Conservation (phyloP, 1,140 invertebrate genomes). For the Lanistes nyassanus region DNA sequence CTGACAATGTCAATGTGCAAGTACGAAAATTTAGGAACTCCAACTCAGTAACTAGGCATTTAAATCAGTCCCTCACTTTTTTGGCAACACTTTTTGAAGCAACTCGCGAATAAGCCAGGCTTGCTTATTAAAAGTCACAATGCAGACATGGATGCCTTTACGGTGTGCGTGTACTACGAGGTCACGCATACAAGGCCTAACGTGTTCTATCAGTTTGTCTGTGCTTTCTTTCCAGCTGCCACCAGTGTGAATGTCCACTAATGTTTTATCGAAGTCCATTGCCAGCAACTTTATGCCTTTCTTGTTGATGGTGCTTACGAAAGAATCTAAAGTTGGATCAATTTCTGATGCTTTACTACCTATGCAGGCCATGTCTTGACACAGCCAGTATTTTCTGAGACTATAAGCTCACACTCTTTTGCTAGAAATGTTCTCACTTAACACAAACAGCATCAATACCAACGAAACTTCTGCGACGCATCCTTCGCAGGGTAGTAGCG, state of each 20-base stretch:
- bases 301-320: conserved; percentile 41
- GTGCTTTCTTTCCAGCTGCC: conserved; percentile 59
- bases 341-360: conserved; percentile 24
- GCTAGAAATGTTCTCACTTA: neutral
- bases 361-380: neutral
- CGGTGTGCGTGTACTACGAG: conserved; percentile 53
- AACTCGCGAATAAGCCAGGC: conserved; percentile 61
- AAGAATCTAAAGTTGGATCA: conserved; percentile 32
- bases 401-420: too few relatives aligned
- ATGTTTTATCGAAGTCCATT: conserved; percentile 64
- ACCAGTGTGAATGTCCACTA: conserved; percentile 62
- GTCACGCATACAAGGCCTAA: conserved; percentile 61
- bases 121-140: conserved; percentile 63
- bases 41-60: neutral
- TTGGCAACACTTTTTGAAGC: conserved; percentile 50
- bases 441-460: conserved; percentile 9
- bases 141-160: conserved; percentile 54
- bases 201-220: conserved; percentile 52
- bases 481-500: neutral
- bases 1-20: neutral
- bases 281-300: conserved; percentile 61
- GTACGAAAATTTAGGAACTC: neutral
- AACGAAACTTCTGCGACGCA: neutral
- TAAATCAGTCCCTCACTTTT: conserved; percentile 35
- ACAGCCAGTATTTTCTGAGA: conserved; percentile 4